Evolutionary conservation across 2,113 vertebrate genomes (phyloP), one percentile per base, ranked within the genome.

Genomic region (Hydrolagus affinis): DNA sequence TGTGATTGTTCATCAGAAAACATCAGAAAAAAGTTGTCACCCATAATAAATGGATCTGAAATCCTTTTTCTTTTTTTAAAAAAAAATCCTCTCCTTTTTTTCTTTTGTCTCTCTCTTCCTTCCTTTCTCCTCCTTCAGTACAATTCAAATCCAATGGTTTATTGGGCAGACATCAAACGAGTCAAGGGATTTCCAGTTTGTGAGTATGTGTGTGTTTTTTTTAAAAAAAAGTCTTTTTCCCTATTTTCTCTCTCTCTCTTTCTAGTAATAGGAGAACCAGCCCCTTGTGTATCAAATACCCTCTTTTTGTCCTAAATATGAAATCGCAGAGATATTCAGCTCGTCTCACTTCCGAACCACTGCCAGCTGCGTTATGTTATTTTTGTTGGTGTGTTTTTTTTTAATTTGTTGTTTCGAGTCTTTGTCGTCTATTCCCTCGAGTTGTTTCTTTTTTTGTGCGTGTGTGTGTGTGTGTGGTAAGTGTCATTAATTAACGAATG

Each of bases 201-300:
- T 91, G 87, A 70, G 74, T 72, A 85, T 57, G 71, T 19, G 92
- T n/a, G n/a, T n/a, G n/a, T n/a, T n/a, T n/a, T n/a, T n/a, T n/a
- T n/a, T n/a, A n/a, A n/a, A n/a, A n/a, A n/a, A n/a, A n/a, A n/a
- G n/a, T n/a, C n/a, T n/a, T n/a, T n/a, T n/a, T n/a, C n/a, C n/a
- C n/a, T n/a, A n/a, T n/a, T n/a, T n/a, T n/a, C n/a, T n/a, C n/a
- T n/a, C n/a, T n/a, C n/a, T n/a, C n/a, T n/a, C n/a, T 93, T 93
- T 92, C 93, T 94, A 93, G 90, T 94, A 94, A 93, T 96, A 92
- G 94, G 97, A 97, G 97, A 95, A n/a, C 97, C 97, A 96, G 97
- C 97, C 97, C 97, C 94, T 92, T 93, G 94, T 90, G 91, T 90
- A 94, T 92, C 90, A 95, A 94, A 94, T 93, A 92, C 91, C 92